A percentile compares a stretch with the other conserved stretches of the same genome.
These are phyloP conservation scores for Pollenia angustigena DNA, from an alignment of 2,888 invertebrate genomes.

Conservation along the genomic window DNA sequence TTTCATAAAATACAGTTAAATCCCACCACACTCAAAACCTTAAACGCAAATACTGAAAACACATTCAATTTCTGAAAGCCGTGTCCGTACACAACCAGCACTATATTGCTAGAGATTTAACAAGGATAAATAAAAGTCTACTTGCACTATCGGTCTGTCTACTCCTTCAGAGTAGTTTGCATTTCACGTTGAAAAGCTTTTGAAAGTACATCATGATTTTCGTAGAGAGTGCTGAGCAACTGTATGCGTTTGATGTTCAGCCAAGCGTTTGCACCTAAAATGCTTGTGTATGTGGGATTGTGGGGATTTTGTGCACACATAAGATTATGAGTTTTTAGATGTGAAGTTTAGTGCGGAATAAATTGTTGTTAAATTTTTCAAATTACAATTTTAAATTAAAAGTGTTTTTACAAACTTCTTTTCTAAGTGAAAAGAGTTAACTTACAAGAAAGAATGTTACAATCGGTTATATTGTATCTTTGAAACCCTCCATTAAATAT, in stretches of 20 bases:
- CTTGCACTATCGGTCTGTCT: conserved; percentile 20
- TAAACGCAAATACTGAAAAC: neutral
- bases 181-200: conserved; percentile 34
- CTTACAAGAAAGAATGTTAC: too few species aligned
- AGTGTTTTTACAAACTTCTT: neutral
- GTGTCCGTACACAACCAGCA: neutral
- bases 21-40: neutral
- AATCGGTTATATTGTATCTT: too few species aligned
- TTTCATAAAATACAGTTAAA: neutral
- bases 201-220: conserved; percentile 7
- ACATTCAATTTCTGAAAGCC: neutral
- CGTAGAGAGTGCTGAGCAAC: neutral
- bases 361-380: conserved; percentile 8
- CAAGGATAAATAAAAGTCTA: conserved; percentile 8
- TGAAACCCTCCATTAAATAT: too few species aligned
- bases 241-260: conserved; percentile 24
- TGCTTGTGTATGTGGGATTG: neutral
- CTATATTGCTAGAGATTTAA: neutral
- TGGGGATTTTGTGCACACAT: neutral
- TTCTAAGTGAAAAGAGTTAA: neutral
- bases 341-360: neutral
- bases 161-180: conserved; percentile 20
- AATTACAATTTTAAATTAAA: conserved; percentile 14
- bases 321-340: too few species aligned
- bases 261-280: conserved; percentile 4